A percentile compares a stretch with the other conserved stretches of the same genome.
Conservation (phyloP, 1,140 invertebrate species). For the Aphelenchoides besseyi region DNA sequence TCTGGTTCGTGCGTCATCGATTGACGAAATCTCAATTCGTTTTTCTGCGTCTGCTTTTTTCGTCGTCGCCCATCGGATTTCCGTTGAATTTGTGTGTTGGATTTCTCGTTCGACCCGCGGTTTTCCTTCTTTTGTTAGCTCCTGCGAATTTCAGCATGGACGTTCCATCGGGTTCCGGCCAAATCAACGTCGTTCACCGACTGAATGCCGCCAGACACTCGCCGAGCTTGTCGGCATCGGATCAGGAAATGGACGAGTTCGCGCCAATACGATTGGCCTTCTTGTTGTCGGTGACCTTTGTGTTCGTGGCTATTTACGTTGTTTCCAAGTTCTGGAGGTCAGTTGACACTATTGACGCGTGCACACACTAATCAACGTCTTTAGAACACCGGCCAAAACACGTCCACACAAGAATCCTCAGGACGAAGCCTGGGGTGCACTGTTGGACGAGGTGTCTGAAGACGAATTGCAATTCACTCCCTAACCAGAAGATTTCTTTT, state of each 20-base stretch:
- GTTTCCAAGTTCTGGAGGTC: background rate
- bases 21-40: no score
- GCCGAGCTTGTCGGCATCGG: background rate
- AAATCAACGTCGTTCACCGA: background rate
- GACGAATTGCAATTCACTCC: background rate
- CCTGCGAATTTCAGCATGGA: background rate
- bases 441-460: background rate
- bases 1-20: no score
- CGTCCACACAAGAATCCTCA: background rate
- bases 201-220: background rate
- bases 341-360: no score
- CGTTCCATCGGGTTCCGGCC: background rate
- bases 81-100: constrained; percentile 1
- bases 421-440: background rate
- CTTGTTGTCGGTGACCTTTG: background rate
- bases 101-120: no score
- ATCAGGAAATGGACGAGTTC: constrained; percentile 6
- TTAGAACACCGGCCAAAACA: background rate
- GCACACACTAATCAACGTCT: no score
- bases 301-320: background rate
- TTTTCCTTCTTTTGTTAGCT: no score
- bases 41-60: background rate
- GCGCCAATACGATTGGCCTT: constrained; percentile 4
- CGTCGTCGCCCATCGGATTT: no score
- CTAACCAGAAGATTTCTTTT: background rate